Evolutionary conservation across 1,140 invertebrate genomes (phyloP), one percentile per base, ranked within the genome.

Genomic region (Hyles vespertilio): DNA sequence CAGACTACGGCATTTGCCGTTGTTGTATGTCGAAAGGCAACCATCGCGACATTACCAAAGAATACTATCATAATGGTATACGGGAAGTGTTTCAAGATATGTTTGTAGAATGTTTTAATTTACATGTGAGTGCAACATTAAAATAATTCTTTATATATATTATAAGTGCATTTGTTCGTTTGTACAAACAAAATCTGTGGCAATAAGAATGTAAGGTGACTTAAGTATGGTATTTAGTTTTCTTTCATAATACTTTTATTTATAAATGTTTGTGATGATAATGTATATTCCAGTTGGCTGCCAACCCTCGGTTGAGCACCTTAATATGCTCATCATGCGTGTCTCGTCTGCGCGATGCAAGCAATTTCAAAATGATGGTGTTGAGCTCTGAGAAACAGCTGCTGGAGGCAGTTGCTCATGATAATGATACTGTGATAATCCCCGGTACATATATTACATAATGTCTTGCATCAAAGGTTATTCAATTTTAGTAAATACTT

Each of bases 391-490:
- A 84, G 59, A 65, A 69, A 43, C 65, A 75, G 32, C 54, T 87
- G 10, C 55, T 80, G 1, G 59, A 69, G 5, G 57, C 66, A 9
- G 12, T 76, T 3, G 51, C 45, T 33, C 58, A 57, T 10, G 55
- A 77, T 4, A 78, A 83, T 45, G 70, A 82, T 5, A 77, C 69
- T 12, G 56, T 82, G 0, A 84, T 82, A 70, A 68, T 86, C 32
- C 82, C 79, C 68, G 78, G 83, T 86, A 71, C 65, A 46, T 59
- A n/a, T n/a, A n/a, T n/a, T n/a, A n/a, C n/a, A n/a, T n/a, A n/a
- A n/a, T n/a, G n/a, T n/a, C n/a, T n/a, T n/a, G n/a, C n/a, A n/a
- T n/a, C n/a, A n/a, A n/a, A n/a, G n/a, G n/a, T n/a, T n/a, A n/a
- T n/a, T n/a, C n/a, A n/a, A n/a, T n/a, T n/a, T n/a, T n/a, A n/a